phyloP scores from a whole-genome alignment of 2,113 vertebrate species.

The Bubo blakistoni region DNA sequence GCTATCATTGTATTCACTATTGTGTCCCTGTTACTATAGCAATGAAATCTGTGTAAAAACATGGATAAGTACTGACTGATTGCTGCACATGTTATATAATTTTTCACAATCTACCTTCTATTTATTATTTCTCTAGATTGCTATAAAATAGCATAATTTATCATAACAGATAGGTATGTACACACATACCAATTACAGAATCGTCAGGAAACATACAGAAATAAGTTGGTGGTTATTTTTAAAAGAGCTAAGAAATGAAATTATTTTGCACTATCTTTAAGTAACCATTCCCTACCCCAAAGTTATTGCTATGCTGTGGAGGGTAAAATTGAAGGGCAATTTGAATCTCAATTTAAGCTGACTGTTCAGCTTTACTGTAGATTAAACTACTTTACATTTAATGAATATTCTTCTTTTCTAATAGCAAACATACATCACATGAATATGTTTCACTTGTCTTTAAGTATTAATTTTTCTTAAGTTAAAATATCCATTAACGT shows the following conservation, averaged over 20 bases:
- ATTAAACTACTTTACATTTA: constrained; percentile 10
- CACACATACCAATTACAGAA: not conserved
- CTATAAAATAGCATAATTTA: not conserved
- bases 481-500: constrained; percentile 57
- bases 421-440: constrained; percentile 50
- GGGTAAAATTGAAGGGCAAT: not conserved
- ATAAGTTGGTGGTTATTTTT: not conserved
- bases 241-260: not conserved
- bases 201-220: not conserved
- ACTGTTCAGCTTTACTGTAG: not conserved
- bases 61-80: not conserved
- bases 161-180: not conserved
- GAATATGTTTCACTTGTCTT: constrained; percentile 42
- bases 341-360: not conserved
- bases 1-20: not conserved
- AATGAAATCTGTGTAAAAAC: not conserved
- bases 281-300: not conserved
- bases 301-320: not conserved
- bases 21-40: not conserved
- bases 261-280: not conserved
- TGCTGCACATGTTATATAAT: not conserved
- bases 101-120: not conserved
- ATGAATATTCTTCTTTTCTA: constrained; percentile 41
- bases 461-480: constrained; percentile 47
- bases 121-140: not conserved